Base-by-base conservation (phyloP, 2,888 invertebrate species). In the Ormyrus thymus region DNA sequence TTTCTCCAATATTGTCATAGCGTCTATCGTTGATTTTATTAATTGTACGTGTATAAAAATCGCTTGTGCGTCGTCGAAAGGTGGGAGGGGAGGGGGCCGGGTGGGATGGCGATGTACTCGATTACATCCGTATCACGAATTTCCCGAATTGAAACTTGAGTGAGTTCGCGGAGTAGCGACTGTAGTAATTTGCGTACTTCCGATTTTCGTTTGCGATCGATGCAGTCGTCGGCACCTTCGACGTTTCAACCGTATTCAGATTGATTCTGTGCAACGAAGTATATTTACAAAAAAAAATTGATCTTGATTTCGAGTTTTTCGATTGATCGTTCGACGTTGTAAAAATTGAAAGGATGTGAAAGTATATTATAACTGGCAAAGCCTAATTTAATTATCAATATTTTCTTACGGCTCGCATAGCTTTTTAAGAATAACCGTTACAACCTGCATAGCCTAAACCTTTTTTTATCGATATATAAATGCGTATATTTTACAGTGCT, bases 21-120 rank as follows among this genome's bases (percentile, higher is more conserved):
- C 64, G 64, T 81, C 78, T 72, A 66, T 78, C 71, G 74, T 76
- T 78, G 75, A 71, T 78, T 76, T 76, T 68, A 58, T 71, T 75
- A 75, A 80, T 72, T 61, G 13, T 71, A 79, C 66, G 55, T 79
- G 71, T 10, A 72, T 50, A 43, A 58, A 43, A 73, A 74, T 71
- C 66, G 61, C 64, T 79, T 75, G 75, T 75, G 66, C 15, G 76
- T 80, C 73, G 51, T 76, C 68, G 43, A 64, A 61, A 76, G 43
- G 29, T 4, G 29, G 29, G 29, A 29, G 13, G 8, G 46, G 4
- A 66, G 10, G 13, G 6, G 45, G 10, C 4, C 29, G 13, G 13
- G 48, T 13, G 11, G 53, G 9, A 50, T 46, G 62, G 72, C 58
- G 56, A 61, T 51, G 53, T 9, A 55, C 29, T 11, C 45, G 11